Base-by-base conservation (phyloP, 2,113 vertebrate genomes). In the Isichthys henryi region DNA sequence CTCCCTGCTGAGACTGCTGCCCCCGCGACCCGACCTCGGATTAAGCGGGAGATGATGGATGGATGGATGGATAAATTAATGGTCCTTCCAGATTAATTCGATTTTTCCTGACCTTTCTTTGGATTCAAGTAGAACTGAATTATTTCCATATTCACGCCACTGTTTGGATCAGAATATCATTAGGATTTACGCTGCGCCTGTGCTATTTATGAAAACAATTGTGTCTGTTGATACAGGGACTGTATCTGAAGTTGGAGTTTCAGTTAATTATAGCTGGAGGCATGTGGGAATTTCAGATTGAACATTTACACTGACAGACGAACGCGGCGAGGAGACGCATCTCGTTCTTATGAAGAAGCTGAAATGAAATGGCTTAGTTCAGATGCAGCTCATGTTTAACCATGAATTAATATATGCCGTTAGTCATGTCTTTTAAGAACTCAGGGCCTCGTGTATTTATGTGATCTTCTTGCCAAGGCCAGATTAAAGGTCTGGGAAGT, bases 391-490 rank as follows among this genome's bases (percentile, higher is more conserved):
- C 49, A 56, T 87, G 31, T 53, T 53, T 15, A 9, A 35, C n/a
- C 46, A 86, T 35, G n/a, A 86, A 86, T 86, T 86, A 86, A 86
- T 52, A 86, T 11, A 35, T 48, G 48, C 84, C 9, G 49, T 87
- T 53, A 35, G 10, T n/a, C 50, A 84, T 84, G 45, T 45, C 23
- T 87, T 35, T 53, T 53, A 53, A 49, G 50, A 56, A 87, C 50
- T 53, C 49, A 19, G 48, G 48, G 85, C 48, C 31, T 85, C 13
- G 5, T 86, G 45, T 31, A 52, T 31, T 31, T 52, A 87, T 87
- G 50, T 87, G 85, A 35, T 39, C 13, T n/a, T 35, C 46, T 48
- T 46, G 82, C 45, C 85, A 52, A 53, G 50, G 50, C 27, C 49
- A 53, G 85, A 53, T 53, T 53, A 53, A 87, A 87, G 85, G 50